Evolutionary conservation across 2,888 invertebrate species (phyloP).

Genomic region (Phoenoteleia sp.): DNA sequence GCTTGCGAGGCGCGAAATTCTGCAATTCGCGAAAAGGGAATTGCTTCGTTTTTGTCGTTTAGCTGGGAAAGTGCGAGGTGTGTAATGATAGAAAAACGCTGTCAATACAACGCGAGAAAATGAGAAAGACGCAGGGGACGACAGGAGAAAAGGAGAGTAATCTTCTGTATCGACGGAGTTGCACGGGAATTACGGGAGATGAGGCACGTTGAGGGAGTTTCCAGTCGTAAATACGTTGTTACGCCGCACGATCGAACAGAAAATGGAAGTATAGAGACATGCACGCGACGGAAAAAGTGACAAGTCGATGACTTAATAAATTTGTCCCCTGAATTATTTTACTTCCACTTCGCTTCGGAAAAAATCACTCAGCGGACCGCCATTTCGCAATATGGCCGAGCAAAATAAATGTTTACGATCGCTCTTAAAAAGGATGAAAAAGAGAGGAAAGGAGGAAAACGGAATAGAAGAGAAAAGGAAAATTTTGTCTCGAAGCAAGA

Average conservation of each 20-base stretch:
- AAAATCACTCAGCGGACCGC: background rate
- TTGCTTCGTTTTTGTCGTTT: slow-evolving; percentile 49
- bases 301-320: slow-evolving; percentile 56
- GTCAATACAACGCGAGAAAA: slow-evolving; percentile 50
- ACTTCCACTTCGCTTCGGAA: background rate
- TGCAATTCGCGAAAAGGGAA: slow-evolving; percentile 15
- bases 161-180: slow-evolving; percentile 60
- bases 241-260: slow-evolving; percentile 60
- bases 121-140: slow-evolving; percentile 64
- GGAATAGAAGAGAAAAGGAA: background rate
- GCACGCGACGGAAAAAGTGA: slow-evolving; percentile 28
- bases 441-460: too few species aligned
- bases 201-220: slow-evolving; percentile 56
- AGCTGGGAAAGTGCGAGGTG: slow-evolving; percentile 43
- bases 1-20: background rate
- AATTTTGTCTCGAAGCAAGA: slow-evolving; percentile 37
- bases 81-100: slow-evolving; percentile 57
- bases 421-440: background rate
- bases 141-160: slow-evolving; percentile 56
- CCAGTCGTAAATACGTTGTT: slow-evolving; percentile 72
- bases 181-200: slow-evolving; percentile 64
- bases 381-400: background rate
- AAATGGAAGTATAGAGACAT: slow-evolving; percentile 55
- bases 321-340: slow-evolving; percentile 49
- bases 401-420: slow-evolving; percentile 33